Conservation (phyloP, 2,888 invertebrate species). For the Amorpha juglandis region DNA sequence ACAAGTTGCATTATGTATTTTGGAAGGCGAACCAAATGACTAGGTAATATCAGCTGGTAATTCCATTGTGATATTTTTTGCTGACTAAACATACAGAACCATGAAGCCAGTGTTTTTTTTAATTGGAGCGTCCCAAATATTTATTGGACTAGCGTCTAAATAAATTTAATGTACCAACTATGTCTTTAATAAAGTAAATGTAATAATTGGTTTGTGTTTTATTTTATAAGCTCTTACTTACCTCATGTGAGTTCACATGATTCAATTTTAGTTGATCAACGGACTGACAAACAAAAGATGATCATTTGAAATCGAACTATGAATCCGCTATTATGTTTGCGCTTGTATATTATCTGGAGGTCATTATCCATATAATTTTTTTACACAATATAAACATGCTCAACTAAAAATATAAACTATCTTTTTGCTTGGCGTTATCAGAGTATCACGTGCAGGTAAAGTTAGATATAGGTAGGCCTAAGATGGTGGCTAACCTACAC, state of each 20-base stretch:
- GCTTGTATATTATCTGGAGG: too few species aligned
- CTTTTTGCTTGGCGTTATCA: too few species aligned
- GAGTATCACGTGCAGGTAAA: too few species aligned
- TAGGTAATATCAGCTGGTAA: slow-evolving; percentile 74
- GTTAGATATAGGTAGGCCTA: too few species aligned
- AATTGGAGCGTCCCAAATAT: slow-evolving; percentile 22
- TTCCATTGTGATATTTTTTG: slow-evolving; percentile 36
- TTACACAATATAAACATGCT: too few species aligned
- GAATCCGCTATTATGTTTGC: too few species aligned
- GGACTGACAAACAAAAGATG: too few species aligned
- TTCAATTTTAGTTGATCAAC: too few species aligned
- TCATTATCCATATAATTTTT: too few species aligned
- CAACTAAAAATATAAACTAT: too few species aligned
- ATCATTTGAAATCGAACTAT: too few species aligned
- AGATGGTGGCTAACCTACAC: too few species aligned
- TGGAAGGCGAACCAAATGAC: slow-evolving; percentile 76
- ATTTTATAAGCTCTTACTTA: not conserved
- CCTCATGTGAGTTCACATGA: not conserved
- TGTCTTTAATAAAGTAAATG: slow-evolving; percentile 65
- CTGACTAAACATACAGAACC: slow-evolving; percentile 27
- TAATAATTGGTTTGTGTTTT: slow-evolving; percentile 54
- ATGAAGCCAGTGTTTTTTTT: slow-evolving; percentile 13
- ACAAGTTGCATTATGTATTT: slow-evolving; percentile 62
- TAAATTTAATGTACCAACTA: slow-evolving; percentile 26
- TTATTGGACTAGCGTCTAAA: slow-evolving; percentile 48